phyloP scores from a whole-genome alignment of 2,888 invertebrate species.

The Helobdella robusta region DNA sequence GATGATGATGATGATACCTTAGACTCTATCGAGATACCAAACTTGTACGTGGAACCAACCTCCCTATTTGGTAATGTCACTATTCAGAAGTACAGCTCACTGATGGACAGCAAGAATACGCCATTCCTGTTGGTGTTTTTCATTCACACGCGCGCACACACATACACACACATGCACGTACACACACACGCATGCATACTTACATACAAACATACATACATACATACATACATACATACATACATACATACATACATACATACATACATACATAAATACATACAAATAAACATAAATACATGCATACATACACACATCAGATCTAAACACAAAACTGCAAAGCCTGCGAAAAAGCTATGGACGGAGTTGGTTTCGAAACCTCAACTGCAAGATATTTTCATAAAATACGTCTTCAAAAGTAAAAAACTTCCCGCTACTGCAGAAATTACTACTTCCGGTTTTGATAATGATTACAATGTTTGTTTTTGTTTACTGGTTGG shows the following conservation, averaged over 20 bases:
- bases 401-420: slow-evolving; percentile 71
- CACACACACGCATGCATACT: too few species aligned
- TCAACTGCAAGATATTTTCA: slow-evolving; percentile 82
- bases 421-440: too few species aligned
- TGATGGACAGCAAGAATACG: slow-evolving; percentile 84
- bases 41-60: slow-evolving; percentile 63
- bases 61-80: slow-evolving; percentile 56
- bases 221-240: background rate
- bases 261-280: background rate
- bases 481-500: too few species aligned
- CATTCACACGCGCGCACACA: too few species aligned
- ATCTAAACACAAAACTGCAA: slow-evolving; percentile 54
- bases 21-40: slow-evolving; percentile 70
- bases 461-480: too few species aligned
- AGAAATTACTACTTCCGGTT: too few species aligned
- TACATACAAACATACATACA: too few species aligned
- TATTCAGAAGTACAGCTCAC: slow-evolving; percentile 80
- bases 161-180: too few species aligned
- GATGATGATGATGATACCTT: too few species aligned
- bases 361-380: slow-evolving; percentile 84
- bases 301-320: too few species aligned
- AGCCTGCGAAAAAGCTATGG: slow-evolving; percentile 67
- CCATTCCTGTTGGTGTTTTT: slow-evolving; percentile 74
- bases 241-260: background rate
- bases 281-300: too few species aligned